phyloP scores from a whole-genome alignment of 2,113 vertebrate species.

The Corydoras maculifer region DNA sequence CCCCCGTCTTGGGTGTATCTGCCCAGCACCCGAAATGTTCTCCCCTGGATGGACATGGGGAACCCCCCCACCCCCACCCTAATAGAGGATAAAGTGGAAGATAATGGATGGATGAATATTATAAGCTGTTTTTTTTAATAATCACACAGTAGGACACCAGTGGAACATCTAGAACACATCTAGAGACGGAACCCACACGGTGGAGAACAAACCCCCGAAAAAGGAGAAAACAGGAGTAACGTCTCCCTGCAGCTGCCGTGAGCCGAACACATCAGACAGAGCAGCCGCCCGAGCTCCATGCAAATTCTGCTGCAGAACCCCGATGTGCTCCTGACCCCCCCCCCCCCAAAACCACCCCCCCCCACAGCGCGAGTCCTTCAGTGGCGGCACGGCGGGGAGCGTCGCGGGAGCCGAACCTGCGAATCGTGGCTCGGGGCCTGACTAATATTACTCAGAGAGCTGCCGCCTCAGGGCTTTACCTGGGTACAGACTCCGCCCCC shows the following conservation, averaged over 20 bases:
- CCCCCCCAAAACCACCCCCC: conserved; percentile 15
- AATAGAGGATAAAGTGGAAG: too few species aligned
- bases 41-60: too few species aligned
- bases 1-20: too few species aligned
- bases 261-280: background rate
- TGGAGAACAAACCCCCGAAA: too few species aligned
- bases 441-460: conserved; percentile 92
- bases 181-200: too few species aligned
- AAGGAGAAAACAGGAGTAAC: background rate
- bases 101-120: too few species aligned
- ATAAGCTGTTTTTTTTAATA: too few species aligned
- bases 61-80: too few species aligned
- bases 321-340: conserved; percentile 8
- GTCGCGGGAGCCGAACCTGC: conserved; percentile 10
- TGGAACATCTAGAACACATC: too few species aligned
- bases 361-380: background rate
- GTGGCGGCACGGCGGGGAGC: too few species aligned
- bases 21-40: too few species aligned
- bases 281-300: conserved; percentile 21
- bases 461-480: conserved; percentile 89
- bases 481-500: conserved; percentile 78
- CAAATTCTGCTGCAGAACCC: conserved; percentile 34
- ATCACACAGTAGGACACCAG: too few species aligned
- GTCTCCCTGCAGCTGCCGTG: background rate
- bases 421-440: conserved; percentile 85